Evolutionary conservation across 2,113 vertebrate genomes (phyloP).

Genomic region (Pteronura brasiliensis): DNA sequence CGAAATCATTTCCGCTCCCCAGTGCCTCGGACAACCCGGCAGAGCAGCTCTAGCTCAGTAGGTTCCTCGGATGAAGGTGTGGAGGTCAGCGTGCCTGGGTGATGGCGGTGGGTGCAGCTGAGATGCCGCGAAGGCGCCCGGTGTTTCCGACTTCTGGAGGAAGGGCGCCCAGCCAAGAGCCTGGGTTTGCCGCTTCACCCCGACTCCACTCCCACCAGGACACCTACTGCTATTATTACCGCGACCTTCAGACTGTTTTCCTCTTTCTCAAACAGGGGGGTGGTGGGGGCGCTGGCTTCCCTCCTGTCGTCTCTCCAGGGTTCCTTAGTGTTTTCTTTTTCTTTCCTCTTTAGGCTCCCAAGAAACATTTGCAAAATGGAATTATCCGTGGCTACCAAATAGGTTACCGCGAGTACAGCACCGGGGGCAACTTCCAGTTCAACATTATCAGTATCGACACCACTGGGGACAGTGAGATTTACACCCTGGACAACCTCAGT

Average conservation of each 20-base stretch:
- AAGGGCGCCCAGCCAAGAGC: accelerated
- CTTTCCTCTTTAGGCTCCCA: slow-evolving; percentile 87
- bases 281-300: accelerated
- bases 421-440: slow-evolving; percentile 96
- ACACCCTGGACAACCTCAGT: slow-evolving; percentile 94
- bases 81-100: accelerated
- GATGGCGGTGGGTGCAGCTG: accelerated
- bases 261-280: neutral
- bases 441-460: slow-evolving; percentile 98
- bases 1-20: neutral
- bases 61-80: accelerated
- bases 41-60: accelerated
- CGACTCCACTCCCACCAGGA: accelerated
- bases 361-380: slow-evolving; percentile 96
- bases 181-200: accelerated
- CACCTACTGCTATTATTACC: accelerated
- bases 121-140: accelerated
- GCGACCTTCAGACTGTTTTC: accelerated
- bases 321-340: neutral
- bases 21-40: neutral
- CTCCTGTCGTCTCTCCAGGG: accelerated
- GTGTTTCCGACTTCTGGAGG: neutral
- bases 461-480: slow-evolving; percentile 94
- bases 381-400: slow-evolving; percentile 99
- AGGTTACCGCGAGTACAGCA: slow-evolving; percentile 96